Base-by-base conservation (phyloP, 2,797 vertebrate species). In the Australoheros facetus region DNA sequence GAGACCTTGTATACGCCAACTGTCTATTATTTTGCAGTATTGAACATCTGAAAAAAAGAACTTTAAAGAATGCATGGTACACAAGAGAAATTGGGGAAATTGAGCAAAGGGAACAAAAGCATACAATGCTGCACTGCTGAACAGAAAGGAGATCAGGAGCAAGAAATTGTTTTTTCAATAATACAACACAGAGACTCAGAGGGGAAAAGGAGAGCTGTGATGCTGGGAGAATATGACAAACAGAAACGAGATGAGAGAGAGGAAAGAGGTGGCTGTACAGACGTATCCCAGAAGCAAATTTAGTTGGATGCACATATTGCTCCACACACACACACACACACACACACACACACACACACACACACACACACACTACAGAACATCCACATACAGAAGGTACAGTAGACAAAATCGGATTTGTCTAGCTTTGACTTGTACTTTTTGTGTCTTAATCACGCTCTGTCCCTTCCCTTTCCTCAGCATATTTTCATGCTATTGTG, bases 131-230 rank as follows among this genome's bases (percentile, higher is more conserved):
- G 70, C 23, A 57, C 19, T 42, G 69, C 58, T 73, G 62, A 79
- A 73, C 59, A 78, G 21, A 86, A 71, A 1, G 45, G 17, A 78
- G 32, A 84, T 69, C 53, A 77, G 13, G 4, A 55, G 8, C 28
- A 42, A n/a, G 69, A 75, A 71, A 81, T 48, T 53, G 58, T 73
- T 71, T 53, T 84, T 89, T 91, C 64, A 91, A 87, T 88, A 87
- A 89, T 84, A 37, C 71, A 88, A 79, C 26, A 70, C 62, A 54
- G 62, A 59, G 71, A 77, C 80, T 87, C 64, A 2, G 74, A 81
- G 57, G 80, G 85, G 70, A 81, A 86, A 85, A 26, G 16, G 54
- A 56, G 54, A 55, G 57, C 66, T 80, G 78, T 64, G 59, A 64
- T 80, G 42, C 75, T 58, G 54, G 81, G 70, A 85, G 77, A 73